phyloP scores from a whole-genome alignment of 1,140 invertebrate genomes.

The Drosophila trapezifrons region DNA sequence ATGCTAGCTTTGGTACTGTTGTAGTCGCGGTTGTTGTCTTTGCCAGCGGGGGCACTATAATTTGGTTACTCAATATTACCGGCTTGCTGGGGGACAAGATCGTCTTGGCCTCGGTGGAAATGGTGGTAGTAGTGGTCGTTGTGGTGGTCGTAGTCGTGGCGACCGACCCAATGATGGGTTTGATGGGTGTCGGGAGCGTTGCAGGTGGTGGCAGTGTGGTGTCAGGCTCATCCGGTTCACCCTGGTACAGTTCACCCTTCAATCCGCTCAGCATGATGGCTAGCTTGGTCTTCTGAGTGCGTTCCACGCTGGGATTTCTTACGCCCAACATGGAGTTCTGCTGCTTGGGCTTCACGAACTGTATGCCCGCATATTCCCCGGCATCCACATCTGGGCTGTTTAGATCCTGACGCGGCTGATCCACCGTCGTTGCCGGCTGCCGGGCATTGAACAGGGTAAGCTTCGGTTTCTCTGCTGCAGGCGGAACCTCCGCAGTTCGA shows the following conservation, averaged over 20 bases:
- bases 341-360: constrained; percentile 80
- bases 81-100: constrained; percentile 19
- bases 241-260: constrained; percentile 74
- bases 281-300: constrained; percentile 78
- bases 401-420: constrained; percentile 30
- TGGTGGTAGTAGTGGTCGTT: not conserved
- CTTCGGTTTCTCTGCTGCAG: constrained; percentile 55
- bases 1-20: constrained; percentile 3
- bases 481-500: not conserved
- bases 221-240: constrained; percentile 49
- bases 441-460: constrained; percentile 76
- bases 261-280: constrained; percentile 78
- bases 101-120: not conserved
- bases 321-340: constrained; percentile 26
- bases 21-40: not conserved
- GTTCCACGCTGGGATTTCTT: constrained; percentile 66
- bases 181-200: constrained; percentile 16
- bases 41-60: constrained; percentile 16
- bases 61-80: constrained; percentile 23
- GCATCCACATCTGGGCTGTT: constrained; percentile 65
- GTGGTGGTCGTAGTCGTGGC: constrained; percentile 5
- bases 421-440: not conserved
- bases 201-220: not conserved
- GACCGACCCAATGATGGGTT: constrained; percentile 2
- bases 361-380: constrained; percentile 71